Conservation (phyloP, 1,140 invertebrate genomes). For the Drosophila repleta region DNA sequence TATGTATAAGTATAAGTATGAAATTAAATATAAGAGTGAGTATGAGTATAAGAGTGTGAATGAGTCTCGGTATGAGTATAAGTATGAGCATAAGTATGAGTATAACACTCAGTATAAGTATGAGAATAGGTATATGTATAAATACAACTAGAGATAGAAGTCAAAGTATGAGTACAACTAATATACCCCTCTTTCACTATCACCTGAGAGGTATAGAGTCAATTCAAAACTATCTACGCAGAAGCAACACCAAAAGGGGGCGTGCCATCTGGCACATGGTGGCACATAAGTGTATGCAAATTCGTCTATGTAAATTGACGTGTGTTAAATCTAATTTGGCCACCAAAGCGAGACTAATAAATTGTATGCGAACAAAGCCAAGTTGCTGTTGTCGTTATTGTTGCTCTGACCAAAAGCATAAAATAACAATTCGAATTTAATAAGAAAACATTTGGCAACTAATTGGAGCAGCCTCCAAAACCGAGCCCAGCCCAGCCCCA, state of each 20-base stretch:
- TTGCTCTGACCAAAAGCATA: constrained; percentile 30
- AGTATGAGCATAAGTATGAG: too few relatives aligned
- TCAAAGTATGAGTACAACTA: too few relatives aligned
- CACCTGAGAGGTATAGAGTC: background rate
- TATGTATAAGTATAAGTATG: too few relatives aligned
- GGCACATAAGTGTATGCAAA: constrained; percentile 9
- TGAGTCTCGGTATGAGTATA: too few relatives aligned
- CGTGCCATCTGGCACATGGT: background rate
- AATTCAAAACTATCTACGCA: background rate
- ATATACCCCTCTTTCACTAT: too few relatives aligned
- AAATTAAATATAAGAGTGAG: too few relatives aligned
- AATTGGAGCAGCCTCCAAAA: constrained; percentile 37
- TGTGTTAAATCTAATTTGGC: constrained; percentile 28
- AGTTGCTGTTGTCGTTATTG: constrained; percentile 6
- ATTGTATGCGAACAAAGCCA: constrained; percentile 26
- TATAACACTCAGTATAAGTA: too few relatives aligned
- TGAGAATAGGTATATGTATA: too few relatives aligned
- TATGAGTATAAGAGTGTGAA: too few relatives aligned
- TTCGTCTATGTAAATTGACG: constrained; percentile 22
- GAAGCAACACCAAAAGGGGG: background rate
- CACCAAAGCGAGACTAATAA: constrained; percentile 37
- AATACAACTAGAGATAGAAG: too few relatives aligned
- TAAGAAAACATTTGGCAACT: constrained; percentile 49
- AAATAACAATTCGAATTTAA: constrained; percentile 42
- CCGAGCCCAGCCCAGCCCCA: background rate